Percentiles rank a stretch among this genome's conserved stretches.
phyloP scores from a whole-genome alignment of 2,888 invertebrate species.

The Psylliodes chrysocephalus region DNA sequence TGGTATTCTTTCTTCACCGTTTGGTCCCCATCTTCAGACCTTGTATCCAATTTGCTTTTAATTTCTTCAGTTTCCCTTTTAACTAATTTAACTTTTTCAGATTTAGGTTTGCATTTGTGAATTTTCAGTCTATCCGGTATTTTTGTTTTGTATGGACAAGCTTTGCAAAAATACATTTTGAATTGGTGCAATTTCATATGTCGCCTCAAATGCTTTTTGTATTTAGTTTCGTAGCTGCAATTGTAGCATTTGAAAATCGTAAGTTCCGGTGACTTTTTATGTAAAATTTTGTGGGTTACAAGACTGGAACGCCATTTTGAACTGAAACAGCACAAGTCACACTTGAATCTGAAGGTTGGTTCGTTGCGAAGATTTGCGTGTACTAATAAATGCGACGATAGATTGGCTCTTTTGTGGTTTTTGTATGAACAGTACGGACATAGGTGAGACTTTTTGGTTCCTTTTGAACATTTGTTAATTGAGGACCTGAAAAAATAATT shows the following conservation, averaged over 20 bases:
- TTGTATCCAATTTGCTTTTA: too few relatives aligned
- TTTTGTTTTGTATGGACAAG: neutral
- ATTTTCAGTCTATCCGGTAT: neutral
- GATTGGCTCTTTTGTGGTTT: neutral
- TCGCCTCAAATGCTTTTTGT: neutral
- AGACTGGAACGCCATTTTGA: constrained; percentile 8
- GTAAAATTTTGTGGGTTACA: neutral
- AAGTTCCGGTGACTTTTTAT: neutral
- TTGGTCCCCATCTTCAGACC: neutral
- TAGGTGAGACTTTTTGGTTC: too few relatives aligned
- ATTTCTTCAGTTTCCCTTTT: neutral
- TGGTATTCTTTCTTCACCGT: neutral
- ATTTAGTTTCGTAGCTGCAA: neutral
- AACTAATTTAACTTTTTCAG: neutral
- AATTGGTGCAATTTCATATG: neutral
- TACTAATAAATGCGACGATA: neutral
- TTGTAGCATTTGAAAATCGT: neutral
- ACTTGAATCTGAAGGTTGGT: neutral
- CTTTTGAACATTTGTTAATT: too few relatives aligned
- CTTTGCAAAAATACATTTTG: neutral
- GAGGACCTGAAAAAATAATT: too few relatives aligned
- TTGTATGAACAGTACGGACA: neutral
- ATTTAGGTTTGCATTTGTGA: neutral
- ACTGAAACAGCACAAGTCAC: neutral
- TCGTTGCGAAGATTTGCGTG: neutral